Conservation (phyloP, 2,113 vertebrate species). For the Leucosticte australis region DNA sequence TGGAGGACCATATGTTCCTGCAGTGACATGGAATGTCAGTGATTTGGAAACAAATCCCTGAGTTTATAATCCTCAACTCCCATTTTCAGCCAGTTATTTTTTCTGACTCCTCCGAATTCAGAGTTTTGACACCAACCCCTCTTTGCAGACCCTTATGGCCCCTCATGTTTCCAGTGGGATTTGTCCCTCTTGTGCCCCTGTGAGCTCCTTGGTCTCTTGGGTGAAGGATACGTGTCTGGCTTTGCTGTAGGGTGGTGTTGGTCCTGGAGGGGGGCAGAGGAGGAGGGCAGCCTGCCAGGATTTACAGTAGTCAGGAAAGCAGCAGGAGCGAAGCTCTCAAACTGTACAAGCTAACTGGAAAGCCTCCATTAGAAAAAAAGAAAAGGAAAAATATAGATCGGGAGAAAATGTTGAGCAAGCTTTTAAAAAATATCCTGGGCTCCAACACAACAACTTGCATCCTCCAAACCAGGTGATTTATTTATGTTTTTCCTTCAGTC, state of each 20-base stretch:
- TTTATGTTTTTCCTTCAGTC: neutral
- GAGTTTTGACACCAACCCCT: neutral
- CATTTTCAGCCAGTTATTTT: neutral
- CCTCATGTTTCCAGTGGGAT: neutral
- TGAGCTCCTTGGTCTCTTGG: neutral
- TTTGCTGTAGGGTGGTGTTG: neutral
- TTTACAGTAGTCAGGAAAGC: conserved; percentile 31
- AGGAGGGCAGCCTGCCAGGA: conserved; percentile 10
- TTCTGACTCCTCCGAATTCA: neutral
- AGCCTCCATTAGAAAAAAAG: neutral
- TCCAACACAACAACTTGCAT: neutral
- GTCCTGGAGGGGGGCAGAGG: neutral
- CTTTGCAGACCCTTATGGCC: neutral
- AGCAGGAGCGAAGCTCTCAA: neutral
- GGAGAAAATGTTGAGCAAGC: neutral
- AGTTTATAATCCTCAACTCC: neutral
- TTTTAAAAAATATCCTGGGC: neutral
- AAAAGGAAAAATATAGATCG: neutral
- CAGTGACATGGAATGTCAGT: conserved; percentile 8
- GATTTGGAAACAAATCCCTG: neutral
- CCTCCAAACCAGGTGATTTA: neutral
- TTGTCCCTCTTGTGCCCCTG: fast-evolving
- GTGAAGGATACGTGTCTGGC: neutral
- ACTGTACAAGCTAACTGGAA: neutral
- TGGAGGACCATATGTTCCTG: conserved; percentile 50